Evolutionary conservation across 2,888 invertebrate genomes (phyloP), one percentile per base, ranked within the genome.

Genomic region (Agrochola lychnidis): DNA sequence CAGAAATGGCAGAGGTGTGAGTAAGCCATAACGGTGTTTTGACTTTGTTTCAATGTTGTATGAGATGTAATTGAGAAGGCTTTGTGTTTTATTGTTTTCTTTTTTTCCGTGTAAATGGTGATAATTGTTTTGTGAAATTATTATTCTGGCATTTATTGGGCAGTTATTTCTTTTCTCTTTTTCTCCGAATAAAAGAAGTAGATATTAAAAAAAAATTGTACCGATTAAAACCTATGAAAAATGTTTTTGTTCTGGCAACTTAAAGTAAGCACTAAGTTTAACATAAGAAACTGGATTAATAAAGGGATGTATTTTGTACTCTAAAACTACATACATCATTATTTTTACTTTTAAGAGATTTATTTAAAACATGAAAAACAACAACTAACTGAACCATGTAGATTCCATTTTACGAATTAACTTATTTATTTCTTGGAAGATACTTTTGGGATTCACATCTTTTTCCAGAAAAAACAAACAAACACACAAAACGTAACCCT

Each of bases 21-120:
- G 92, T 94, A 93, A 94, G 89, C 76, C 82, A 75, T 94, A 95
- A 94, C 96, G 94, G 95, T 93, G 84, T 88, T 89, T 91, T 88
- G 89, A 89, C 89, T 89, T 88, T 88, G 88, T 90, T 84, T 79
- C 78, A 82, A 87, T 87, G 85, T 83, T 80, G 73, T 79, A 77
- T 73, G 76, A 78, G 79, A 61, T 88, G 75, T 83, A 83, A 85
- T 85, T 79, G 74, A 78, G 66, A 76, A 66, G 62, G 79, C 68
- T 70, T 81, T 72, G 68, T 82, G 72, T 79, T 78, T 70, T 78
- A 76, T 73, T 56, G 62, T 61, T 72, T 70, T 79, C 12, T 45
- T 67, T 19, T 51, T 75, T 77, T 73, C 71, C 48, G 10, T 36
- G 48, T 80, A 70, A 73, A 63, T 79, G 53, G 30, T 14, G 22